Evolutionary conservation across 2,113 vertebrate species (phyloP).

Genomic region (Charadrius vociferus): DNA sequence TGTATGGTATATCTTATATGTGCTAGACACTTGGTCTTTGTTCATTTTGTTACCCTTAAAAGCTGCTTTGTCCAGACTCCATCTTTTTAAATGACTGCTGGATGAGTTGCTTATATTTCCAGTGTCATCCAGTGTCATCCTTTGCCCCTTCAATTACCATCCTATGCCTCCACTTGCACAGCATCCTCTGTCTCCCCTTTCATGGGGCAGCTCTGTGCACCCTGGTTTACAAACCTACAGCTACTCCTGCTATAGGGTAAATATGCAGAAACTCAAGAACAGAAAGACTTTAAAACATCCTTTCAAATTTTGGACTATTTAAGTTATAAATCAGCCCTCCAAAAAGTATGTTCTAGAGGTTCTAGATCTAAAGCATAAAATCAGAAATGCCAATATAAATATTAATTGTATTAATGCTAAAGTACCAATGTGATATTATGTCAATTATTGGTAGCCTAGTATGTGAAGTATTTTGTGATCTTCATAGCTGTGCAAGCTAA

Average conservation of each 20-base stretch:
- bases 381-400: not conserved
- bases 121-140: not conserved
- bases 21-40: not conserved
- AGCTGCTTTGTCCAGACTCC: not conserved
- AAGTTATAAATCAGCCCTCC: not conserved
- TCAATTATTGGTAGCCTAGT: not conserved
- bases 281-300: not conserved
- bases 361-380: not conserved
- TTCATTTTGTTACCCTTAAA: not conserved
- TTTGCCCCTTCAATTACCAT: not conserved
- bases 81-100: not conserved
- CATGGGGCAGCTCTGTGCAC: not conserved
- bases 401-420: not conserved
- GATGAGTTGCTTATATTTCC: not conserved
- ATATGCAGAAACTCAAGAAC: not conserved
- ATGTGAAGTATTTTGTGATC: not conserved
- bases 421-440: not conserved
- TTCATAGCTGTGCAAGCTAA: not conserved
- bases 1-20: not conserved
- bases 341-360: not conserved
- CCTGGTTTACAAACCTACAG: not conserved
- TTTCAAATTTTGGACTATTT: not conserved
- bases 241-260: not conserved
- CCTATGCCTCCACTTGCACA: not conserved
- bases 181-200: not conserved